A percentile compares a stretch with the other conserved stretches of the same genome.
Conservation (phyloP, 2,113 vertebrate species). For the Paramisgurnus dabryanus region DNA sequence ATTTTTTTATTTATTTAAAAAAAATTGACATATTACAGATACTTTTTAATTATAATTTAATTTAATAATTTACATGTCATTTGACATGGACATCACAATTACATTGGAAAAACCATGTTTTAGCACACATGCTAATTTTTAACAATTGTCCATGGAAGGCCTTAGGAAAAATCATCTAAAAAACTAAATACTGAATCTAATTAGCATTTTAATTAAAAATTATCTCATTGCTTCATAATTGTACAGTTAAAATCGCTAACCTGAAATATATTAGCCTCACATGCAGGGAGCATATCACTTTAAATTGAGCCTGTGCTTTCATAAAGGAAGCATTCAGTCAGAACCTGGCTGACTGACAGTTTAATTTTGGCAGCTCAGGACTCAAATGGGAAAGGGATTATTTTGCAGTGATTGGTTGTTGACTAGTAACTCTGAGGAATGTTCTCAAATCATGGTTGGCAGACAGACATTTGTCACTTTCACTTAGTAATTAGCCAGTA, state of each 20-base stretch:
- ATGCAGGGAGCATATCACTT: neutral
- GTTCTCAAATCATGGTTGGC: neutral
- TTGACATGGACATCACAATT: too few relatives aligned
- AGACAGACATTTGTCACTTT: neutral
- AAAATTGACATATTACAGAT: too few relatives aligned
- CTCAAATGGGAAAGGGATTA: too few relatives aligned
- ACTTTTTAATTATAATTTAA: too few relatives aligned
- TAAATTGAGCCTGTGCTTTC: neutral
- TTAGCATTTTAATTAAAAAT: too few relatives aligned
- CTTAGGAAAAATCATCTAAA: neutral
- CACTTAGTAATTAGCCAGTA: slow-evolving; percentile 27
- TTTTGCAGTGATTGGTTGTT: neutral
- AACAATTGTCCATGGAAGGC: too few relatives aligned
- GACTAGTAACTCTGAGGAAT: neutral
- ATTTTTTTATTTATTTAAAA: too few relatives aligned
- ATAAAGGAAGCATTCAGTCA: neutral
- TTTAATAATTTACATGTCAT: too few relatives aligned
- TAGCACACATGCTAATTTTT: too few relatives aligned
- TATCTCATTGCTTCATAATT: neutral
- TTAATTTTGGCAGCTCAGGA: slow-evolving; percentile 5
- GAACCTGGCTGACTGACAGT: neutral
- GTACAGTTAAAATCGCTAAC: neutral
- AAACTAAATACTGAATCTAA: neutral
- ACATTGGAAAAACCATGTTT: too few relatives aligned
- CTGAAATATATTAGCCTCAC: neutral